Evolutionary conservation across 2,797 vertebrate genomes (phyloP).

Genomic region (Nothura maculosa): DNA sequence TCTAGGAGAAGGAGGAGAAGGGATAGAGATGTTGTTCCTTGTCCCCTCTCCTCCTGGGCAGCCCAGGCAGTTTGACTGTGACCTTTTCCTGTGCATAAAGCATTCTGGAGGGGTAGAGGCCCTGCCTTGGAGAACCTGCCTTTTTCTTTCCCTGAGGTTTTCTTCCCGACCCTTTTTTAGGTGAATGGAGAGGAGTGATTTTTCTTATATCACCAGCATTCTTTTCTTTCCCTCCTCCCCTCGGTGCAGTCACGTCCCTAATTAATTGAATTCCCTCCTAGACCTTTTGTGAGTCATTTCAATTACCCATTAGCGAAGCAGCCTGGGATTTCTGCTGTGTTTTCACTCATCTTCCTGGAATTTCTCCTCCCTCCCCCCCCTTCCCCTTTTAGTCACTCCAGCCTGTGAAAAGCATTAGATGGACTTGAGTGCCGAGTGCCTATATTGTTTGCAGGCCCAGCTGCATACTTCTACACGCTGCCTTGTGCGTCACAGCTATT

Average conservation of each 20-base stretch:
- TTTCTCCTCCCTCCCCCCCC: slow-evolving; percentile 63
- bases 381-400: slow-evolving; percentile 69
- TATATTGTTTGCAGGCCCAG: slow-evolving; percentile 78
- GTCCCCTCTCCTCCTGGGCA: background rate
- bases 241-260: slow-evolving; percentile 67
- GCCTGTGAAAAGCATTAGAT: slow-evolving; percentile 79
- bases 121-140: slow-evolving; percentile 1
- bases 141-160: slow-evolving; percentile 35
- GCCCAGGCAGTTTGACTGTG: background rate
- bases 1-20: background rate
- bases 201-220: slow-evolving; percentile 58
- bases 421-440: slow-evolving; percentile 67
- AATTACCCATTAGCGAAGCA: slow-evolving; percentile 77
- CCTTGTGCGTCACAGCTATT: slow-evolving; percentile 80
- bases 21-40: background rate
- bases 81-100: background rate
- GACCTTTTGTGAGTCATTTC: slow-evolving; percentile 79
- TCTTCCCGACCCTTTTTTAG: slow-evolving; percentile 53
- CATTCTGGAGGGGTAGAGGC: background rate
- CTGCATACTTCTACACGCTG: slow-evolving; percentile 75
- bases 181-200: slow-evolving; percentile 47
- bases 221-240: slow-evolving; percentile 70
- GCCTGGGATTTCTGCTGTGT: slow-evolving; percentile 70
- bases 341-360: slow-evolving; percentile 77
- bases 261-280: slow-evolving; percentile 80